Base-by-base conservation (phyloP, 2,888 invertebrate species). In the Harmothoe impar region DNA sequence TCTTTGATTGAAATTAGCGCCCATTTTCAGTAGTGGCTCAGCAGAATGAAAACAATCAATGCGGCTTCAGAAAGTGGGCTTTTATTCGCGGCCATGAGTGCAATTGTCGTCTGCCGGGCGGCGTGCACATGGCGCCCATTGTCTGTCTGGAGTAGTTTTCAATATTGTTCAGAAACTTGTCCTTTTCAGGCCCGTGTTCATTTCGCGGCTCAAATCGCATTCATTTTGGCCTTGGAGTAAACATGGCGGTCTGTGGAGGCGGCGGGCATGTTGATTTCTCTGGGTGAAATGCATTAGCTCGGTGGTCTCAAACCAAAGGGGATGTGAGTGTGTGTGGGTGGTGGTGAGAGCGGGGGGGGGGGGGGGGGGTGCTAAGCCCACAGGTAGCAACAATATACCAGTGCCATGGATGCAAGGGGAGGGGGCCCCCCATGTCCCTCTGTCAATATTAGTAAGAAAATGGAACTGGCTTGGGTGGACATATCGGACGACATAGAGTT, bases 1-100 rank as follows among this genome's bases (percentile, higher is more conserved):
- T 72, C 72, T 29, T 72, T 72, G 72, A 72, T 72, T 72, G 72
- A 72, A 72, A 72, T 72, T 72, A 72, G 72, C 72, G 20, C 72
- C 25, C 72, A 25, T 72, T 72, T 72, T 23, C 72, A 29, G 29
- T 25, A 62, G 23, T 62, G 62, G 12, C 23, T 62, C 23, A 5
- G 62, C 23, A 62, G 62, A n/a, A 62, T n/a, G 25, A 29, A 72
- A 72, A 72, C 72, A 72, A 15, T 29, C 72, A 29, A 29, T n/a
- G 62, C 3, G 0, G 72, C 72, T 72, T n/a, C 72, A 72, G 72
- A 29, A 72, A 72, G 3, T 72, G 72, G 29, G 72, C 72, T 72
- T 72, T 72, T 72, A 29, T 72, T 62, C 62, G 15, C 72, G 54
- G 62, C 72, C 62, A 20, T 20, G 62, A 23, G 15, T 72, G 25